Conservation (phyloP, 2,797 vertebrate species). For the Masticophis lateralis region DNA sequence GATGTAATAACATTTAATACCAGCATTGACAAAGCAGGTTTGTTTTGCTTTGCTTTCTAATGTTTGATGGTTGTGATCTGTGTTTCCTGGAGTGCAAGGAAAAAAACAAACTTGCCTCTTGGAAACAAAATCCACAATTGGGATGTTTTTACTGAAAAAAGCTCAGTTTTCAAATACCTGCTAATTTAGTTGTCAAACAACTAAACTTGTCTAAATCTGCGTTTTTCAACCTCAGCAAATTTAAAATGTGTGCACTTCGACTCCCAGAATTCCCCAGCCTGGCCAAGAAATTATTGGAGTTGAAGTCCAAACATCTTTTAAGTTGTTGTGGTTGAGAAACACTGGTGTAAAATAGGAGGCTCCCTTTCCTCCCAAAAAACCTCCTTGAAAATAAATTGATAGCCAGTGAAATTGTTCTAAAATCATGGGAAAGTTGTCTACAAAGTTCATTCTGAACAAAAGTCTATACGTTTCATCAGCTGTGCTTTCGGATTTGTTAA, state of each 20-base stretch:
- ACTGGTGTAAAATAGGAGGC: background rate
- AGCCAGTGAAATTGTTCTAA: background rate
- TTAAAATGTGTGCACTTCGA: background rate
- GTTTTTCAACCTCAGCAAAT: background rate
- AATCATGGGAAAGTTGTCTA: background rate
- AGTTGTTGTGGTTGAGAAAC: background rate
- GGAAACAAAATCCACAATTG: background rate
- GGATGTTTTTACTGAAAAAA: background rate
- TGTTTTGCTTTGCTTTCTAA: background rate
- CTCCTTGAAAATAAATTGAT: background rate
- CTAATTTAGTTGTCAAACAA: background rate
- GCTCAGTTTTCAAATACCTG: background rate
- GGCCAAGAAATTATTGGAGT: background rate
- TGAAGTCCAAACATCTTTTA: background rate
- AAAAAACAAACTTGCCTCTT: background rate
- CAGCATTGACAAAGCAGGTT: background rate
- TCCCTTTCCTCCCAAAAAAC: background rate
- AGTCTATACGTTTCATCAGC: background rate
- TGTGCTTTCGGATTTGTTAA: background rate
- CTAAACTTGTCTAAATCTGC: background rate
- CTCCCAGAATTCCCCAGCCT: background rate
- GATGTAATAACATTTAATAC: background rate
- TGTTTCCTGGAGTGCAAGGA: background rate
- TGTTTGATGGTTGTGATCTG: background rate
- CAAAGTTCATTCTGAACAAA: background rate